Evolutionary conservation across 2,797 vertebrate genomes (phyloP).

Genomic region (Sternarchorhynchus goeldii): DNA sequence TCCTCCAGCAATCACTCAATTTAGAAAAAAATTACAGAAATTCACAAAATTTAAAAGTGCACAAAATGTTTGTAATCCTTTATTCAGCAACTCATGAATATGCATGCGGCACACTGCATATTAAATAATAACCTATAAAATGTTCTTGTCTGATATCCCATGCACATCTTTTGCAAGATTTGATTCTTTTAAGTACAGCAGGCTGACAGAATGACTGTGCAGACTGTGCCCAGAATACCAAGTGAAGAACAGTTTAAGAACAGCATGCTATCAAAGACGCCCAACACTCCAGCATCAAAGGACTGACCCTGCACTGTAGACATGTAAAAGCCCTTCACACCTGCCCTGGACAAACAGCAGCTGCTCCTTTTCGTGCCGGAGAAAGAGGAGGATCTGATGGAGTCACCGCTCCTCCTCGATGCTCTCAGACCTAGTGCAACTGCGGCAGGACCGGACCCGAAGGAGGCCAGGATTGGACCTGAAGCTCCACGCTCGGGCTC

Average conservation of each 20-base stretch:
- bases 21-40: background rate
- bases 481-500: slow-evolving; percentile 61
- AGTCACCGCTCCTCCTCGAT: slow-evolving; percentile 67
- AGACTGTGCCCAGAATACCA: background rate
- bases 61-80: slow-evolving; percentile 44
- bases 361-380: slow-evolving; percentile 29
- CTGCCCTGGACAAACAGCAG: background rate
- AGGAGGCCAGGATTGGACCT: slow-evolving; percentile 50
- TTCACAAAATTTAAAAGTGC: slow-evolving; percentile 13
- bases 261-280: background rate
- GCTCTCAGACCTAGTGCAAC: slow-evolving; percentile 61
- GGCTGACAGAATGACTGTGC: slow-evolving; percentile 40
- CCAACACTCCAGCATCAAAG: background rate
- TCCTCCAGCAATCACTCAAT: background rate
- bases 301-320: background rate
- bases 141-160: slow-evolving; percentile 16
- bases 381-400: slow-evolving; percentile 59
- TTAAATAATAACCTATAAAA: slow-evolving; percentile 41
- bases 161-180: background rate
- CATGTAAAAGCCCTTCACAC: slow-evolving; percentile 24
- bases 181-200: slow-evolving; percentile 23
- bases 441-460: slow-evolving; percentile 64
- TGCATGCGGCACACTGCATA: slow-evolving; percentile 32
- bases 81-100: slow-evolving; percentile 38
- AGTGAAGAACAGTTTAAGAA: background rate